phyloP scores from a whole-genome alignment of 1,140 invertebrate species.

The Stenopsyche tienmushanensis region DNA sequence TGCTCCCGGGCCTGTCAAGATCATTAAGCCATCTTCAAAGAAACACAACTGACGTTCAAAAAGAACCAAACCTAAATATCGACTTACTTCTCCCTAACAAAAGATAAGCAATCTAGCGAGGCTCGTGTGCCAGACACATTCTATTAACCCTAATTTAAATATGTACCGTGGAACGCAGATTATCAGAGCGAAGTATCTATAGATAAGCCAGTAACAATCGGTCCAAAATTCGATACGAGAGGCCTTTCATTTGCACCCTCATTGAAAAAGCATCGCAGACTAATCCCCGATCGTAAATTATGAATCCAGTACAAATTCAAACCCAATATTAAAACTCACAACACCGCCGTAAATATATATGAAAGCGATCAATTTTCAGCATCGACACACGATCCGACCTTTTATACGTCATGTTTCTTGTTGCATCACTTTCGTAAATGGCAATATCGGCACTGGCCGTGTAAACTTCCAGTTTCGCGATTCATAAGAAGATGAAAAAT shows the following conservation, averaged over 20 bases:
- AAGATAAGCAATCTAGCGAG: neutral
- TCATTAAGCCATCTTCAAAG: constrained; percentile 28
- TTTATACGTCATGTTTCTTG: no score
- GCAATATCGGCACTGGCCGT: no score
- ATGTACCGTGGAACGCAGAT: neutral
- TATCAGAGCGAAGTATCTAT: no score
- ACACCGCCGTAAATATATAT: neutral
- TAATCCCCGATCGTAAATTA: no score
- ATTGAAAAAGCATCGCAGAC: no score
- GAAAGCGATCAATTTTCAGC: neutral
- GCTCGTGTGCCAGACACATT: neutral
- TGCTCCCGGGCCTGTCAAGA: constrained; percentile 25
- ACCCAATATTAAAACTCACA: neutral
- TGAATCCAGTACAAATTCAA: no score
- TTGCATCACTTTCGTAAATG: no score
- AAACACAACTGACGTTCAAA: constrained; percentile 26
- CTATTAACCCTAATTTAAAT: neutral
- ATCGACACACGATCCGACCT: no score
- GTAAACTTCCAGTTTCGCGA: neutral
- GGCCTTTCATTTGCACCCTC: no score
- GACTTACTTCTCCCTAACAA: constrained; percentile 16
- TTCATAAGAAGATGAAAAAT: constrained; percentile 17
- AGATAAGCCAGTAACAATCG: no score
- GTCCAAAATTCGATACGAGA: no score
- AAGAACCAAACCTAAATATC: constrained; percentile 22